Conservation (phyloP, 2,888 invertebrate genomes). For the Theretra japonica region DNA sequence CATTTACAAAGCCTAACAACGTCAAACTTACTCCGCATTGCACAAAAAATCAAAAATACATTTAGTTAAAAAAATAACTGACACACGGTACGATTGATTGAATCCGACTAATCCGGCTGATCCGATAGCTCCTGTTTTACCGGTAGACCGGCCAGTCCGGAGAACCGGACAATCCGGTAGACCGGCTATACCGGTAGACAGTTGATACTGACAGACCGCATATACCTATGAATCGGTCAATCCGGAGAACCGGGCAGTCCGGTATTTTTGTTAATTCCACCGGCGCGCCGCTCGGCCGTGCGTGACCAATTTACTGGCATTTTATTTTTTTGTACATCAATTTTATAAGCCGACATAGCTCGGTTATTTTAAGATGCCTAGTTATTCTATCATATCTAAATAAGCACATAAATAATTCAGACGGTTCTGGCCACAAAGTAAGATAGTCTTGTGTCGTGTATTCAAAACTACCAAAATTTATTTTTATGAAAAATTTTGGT, state of each 20-base stretch:
- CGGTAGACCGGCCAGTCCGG: neutral
- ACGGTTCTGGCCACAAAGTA: no score
- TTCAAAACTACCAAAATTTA: no score
- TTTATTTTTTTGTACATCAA: slow-evolving; percentile 2
- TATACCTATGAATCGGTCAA: neutral
- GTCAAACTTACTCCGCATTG: slow-evolving; percentile 1
- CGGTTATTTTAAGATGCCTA: no score
- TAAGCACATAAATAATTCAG: no score
- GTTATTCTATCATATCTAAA: no score
- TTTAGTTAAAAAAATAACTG: neutral
- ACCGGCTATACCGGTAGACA: neutral
- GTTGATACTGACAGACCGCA: neutral
- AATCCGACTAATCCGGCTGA: slow-evolving; percentile 6
- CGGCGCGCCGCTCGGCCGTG: neutral
- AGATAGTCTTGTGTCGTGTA: no score
- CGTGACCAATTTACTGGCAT: slow-evolving; percentile 16
- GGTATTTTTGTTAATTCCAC: slow-evolving; percentile 3
- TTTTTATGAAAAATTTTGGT: no score
- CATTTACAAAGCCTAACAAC: neutral
- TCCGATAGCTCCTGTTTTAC: neutral
- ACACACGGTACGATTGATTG: slow-evolving; percentile 12
- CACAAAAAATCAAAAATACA: slow-evolving; percentile 20
- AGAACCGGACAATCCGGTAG: neutral
- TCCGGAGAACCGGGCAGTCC: neutral
- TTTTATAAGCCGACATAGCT: neutral